Evolutionary conservation across 2,888 invertebrate species (phyloP).

Genomic region (Drosophila neotestacea): DNA sequence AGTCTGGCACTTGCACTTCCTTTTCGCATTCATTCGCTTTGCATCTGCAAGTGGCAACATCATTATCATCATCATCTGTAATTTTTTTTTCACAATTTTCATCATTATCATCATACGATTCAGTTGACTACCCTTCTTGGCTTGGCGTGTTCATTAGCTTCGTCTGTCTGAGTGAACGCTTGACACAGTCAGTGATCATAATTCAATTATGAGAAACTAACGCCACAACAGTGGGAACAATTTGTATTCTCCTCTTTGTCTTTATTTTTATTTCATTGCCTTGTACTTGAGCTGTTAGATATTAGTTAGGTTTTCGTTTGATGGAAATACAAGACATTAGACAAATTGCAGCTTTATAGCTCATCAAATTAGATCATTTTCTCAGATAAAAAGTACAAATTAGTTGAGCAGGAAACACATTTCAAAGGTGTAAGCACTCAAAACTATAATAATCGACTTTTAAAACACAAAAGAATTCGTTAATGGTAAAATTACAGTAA

Average conservation of each 20-base stretch:
- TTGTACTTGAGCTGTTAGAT: constrained; percentile 7
- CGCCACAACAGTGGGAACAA: constrained; percentile 40
- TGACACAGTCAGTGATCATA: constrained; percentile 74
- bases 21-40: constrained; percentile 36
- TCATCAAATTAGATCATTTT: constrained; percentile 42
- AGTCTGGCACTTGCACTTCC: constrained; percentile 63
- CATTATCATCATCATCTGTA: constrained; percentile 28
- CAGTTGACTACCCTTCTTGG: constrained; percentile 67
- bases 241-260: constrained; percentile 25
- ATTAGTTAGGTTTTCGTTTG: constrained; percentile 2
- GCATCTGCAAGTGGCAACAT: constrained; percentile 57
- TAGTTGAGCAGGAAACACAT: constrained; percentile 6
- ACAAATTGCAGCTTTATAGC: constrained; percentile 25
- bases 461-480: neutral
- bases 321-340: constrained; percentile 35
- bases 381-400: constrained; percentile 7
- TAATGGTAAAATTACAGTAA: neutral
- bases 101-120: constrained; percentile 42
- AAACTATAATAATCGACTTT: neutral
- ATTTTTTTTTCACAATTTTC: constrained; percentile 21
- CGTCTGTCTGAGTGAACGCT: constrained; percentile 36
- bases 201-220: constrained; percentile 65
- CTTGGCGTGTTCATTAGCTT: constrained; percentile 67
- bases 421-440: neutral
- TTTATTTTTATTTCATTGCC: neutral